Conservation (phyloP, 2,888 invertebrate genomes). For the Amphipyra tragopoginis region DNA sequence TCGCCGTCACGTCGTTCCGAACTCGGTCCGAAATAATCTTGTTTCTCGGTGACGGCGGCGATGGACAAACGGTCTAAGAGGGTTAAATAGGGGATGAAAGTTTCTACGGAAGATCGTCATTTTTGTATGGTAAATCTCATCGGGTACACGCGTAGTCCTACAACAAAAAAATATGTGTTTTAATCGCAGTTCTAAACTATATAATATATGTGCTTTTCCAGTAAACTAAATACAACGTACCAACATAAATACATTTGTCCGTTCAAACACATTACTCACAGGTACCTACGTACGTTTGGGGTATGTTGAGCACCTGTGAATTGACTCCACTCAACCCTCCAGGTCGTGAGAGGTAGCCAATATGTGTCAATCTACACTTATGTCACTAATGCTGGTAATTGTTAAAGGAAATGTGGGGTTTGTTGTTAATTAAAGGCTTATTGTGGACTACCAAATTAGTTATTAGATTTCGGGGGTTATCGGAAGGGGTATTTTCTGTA, state of each 20-base stretch:
- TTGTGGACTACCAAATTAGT: conserved; percentile 1
- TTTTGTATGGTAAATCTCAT: too few species aligned
- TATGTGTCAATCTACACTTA: conserved; percentile 43
- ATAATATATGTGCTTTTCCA: conserved; percentile 8
- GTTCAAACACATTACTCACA: conserved; percentile 21
- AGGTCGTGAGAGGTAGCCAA: conserved; percentile 22
- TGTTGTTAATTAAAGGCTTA: not conserved
- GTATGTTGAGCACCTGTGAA: conserved; percentile 33
- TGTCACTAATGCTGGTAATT: not conserved
- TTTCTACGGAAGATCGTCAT: too few species aligned
- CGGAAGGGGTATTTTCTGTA: not conserved
- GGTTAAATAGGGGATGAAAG: too few species aligned
- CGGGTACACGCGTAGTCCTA: too few species aligned
- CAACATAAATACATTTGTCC: conserved; percentile 12
- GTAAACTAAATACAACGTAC: not conserved
- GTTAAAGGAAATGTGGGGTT: not conserved
- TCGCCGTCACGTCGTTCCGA: too few species aligned
- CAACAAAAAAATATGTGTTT: too few species aligned
- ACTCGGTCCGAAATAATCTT: too few species aligned
- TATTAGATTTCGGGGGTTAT: not conserved
- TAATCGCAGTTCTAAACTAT: not conserved
- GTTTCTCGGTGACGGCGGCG: too few species aligned
- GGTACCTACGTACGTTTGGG: conserved; percentile 3
- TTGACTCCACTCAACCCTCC: conserved; percentile 28
- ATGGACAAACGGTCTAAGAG: too few species aligned